Percentiles rank a stretch among this genome's conserved stretches.
Evolutionary conservation across 2,888 invertebrate genomes (phyloP).

Genomic region (Perdita meconis): DNA sequence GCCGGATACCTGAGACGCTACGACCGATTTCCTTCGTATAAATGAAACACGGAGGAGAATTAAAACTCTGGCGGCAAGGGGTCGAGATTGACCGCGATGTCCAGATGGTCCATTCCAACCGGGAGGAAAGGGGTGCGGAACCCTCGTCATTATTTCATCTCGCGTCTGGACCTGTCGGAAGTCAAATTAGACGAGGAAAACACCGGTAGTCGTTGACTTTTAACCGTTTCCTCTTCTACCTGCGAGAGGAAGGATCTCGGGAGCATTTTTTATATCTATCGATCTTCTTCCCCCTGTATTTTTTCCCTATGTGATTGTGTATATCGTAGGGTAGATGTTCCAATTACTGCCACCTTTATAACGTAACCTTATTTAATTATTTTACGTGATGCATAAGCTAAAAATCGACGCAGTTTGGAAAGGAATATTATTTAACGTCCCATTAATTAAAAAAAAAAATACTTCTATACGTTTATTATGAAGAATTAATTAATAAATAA

Average conservation of each 20-base stretch:
- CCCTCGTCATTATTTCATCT: conserved; percentile 43
- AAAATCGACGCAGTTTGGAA: too few relatives aligned
- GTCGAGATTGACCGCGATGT: conserved; percentile 50
- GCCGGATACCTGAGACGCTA: conserved; percentile 43
- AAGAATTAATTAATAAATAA: too few relatives aligned
- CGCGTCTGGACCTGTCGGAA: conserved; percentile 44
- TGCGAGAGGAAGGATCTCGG: conserved; percentile 13
- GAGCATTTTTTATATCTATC: background rate
- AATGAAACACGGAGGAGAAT: background rate
- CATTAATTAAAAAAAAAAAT: too few relatives aligned
- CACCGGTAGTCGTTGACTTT: conserved; percentile 55
- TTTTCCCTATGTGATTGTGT: too few relatives aligned
- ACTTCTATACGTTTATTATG: too few relatives aligned
- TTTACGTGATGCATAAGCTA: too few relatives aligned
- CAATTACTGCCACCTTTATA: too few relatives aligned
- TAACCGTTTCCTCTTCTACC: conserved; percentile 60
- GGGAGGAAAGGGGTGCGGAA: conserved; percentile 31
- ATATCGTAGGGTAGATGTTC: too few relatives aligned
- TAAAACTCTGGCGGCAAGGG: background rate
- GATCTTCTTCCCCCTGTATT: too few relatives aligned
- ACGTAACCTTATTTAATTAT: too few relatives aligned
- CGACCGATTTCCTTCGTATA: conserved; percentile 12
- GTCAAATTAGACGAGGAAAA: conserved; percentile 51
- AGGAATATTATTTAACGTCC: too few relatives aligned
- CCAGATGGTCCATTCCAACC: conserved; percentile 59